Base-by-base conservation (phyloP, 53 echinoderm and acorn worm genomes). In the Echinometra lucunter region DNA sequence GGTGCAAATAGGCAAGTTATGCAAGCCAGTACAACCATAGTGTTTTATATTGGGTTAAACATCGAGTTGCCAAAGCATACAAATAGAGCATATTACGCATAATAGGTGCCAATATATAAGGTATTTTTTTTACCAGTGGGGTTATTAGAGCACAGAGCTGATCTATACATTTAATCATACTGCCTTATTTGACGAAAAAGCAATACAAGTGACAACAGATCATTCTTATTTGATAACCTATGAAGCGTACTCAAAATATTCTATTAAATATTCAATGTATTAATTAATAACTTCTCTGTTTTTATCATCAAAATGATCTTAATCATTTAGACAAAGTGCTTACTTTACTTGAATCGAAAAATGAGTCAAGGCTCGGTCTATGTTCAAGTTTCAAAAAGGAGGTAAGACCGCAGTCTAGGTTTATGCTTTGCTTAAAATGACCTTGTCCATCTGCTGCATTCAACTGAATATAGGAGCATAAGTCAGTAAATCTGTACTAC, bases 1-100 rank as follows among this genome's bases (percentile, higher is more conserved):
- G 42, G 78, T 78, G 78, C 78, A 72, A 30, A 72, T 72, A 72
- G 6, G 72, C 35, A 78, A 78, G 78, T 42, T 78, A 40, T 42
- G 42, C 38, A 78, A 42, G 78, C 78, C 38, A 35, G 42, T 19
- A 34, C 16, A 7, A 34, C 72, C 30, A 72, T 13, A 19, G 19
- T 63, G 18, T 38, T 42, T 6, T 21, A 78, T 78, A 42, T 38
- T 42, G 42, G 78, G 78, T 78, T 78, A 78, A 78, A 38, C 78
- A 42, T 78, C 23, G 78, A 42, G 37, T 78, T 78, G 40, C 42
- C 32, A 69, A 69, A 69, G 69, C 34, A 19, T 9, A 30, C 30
- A 69, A 40, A 18, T 78, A 78, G 42, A 38, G 78, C 38, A 9
- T 3, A 78, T 78, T 40, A 78, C 1, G 63, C 63, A 63, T 21